Base-by-base conservation (phyloP, 2,797 vertebrate species). In the Acipenser oxyrinchus region DNA sequence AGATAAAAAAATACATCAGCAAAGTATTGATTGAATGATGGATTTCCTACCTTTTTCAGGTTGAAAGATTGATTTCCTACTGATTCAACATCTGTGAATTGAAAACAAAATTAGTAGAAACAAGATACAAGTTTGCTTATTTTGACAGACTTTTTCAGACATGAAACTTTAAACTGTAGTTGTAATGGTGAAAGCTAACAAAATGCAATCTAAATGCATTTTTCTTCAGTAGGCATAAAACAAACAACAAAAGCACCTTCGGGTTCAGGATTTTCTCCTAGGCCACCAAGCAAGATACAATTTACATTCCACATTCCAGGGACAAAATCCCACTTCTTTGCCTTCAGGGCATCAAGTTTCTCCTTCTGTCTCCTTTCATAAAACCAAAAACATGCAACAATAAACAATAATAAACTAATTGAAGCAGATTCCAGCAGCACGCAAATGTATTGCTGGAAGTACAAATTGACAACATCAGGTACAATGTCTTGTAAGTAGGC, bases 271-370 rank as follows among this genome's bases (percentile, higher is more conserved):
- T 82, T 75, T 48, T 55, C 70, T 62, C 69, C 76, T 10, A 81
- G 66, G 2, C 75, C 79, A n/a, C 80, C 76, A 51, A 77, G 68
- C 60, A 77, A 69, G 37, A 86, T 72, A 0, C 72, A 74, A 67
- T 77, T 78, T 71, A 84, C 73, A 12, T 87, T 77, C 89, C 89
- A 90, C 55, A 83, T 49, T 49, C 87, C 88, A 4, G 79, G 68
- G 48, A 78, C 66, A 59, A 82, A 88, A 18, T 73, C 69, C 68
- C 77, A 70, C 61, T 81, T 80, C 66, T 69, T 62, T 7, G 65
- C 67, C 60, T 69, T 77, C 7, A 84, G 65, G 60, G 74, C 70
- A 6, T 67, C 65, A 5, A 80, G 77, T 51, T 78, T 73, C 52
- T 82, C 74, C 72, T 68, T 84, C 71, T 7, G 68, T 48, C n/a